Evolutionary conservation across 92 coral and sea anemone genomes (phyloP), one percentile per base, ranked within the genome.

Genomic region (Scolanthus callimorphus): DNA sequence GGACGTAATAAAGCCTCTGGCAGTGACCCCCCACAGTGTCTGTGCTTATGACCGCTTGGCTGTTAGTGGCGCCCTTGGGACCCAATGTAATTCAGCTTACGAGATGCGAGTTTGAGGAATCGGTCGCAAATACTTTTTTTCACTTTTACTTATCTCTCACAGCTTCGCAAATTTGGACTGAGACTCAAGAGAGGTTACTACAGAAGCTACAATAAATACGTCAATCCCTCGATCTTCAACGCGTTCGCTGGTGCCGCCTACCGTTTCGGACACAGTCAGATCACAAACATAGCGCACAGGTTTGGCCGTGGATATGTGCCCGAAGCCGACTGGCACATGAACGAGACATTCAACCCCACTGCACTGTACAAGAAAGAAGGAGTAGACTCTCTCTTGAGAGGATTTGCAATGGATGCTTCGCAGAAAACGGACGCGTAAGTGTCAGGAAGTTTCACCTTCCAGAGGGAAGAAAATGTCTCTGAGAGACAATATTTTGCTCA

Each of bases 251-350:
- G 62, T 3, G 82, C 82, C 2, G 75, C 74, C 4, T 75, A 31
- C 57, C 82, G 82, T 37, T 75, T 75, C 45, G 82, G 82, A 1
- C 82, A 75, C 57, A 65, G 63, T 23, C 62, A 29, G 12, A 48
- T 75, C 13, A 59, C 27, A 24, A 67, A 67, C 55, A 12, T 31
- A 17, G 29, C 56, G 0, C 23, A 17, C 28, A 0, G 74, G 19
- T 54, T 67, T 45, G 63, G 39, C 2, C 29, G 15, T 13, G 1
- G 9, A 1, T 31, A 39, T 60, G 20, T 1, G 21, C 29, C 0
- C 8, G 29, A 10, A 15, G 24, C 41, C 2, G 0, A 25, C 28
- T 37, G 53, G n/a, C 49, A 26, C 8, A 67, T 54, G 74, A 55
- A 67, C 17, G 3, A 29, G 20, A 51, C 60, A 11, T 30, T 27